These are phyloP conservation scores for Notocelia uddmanniana DNA, from an alignment of 2,888 invertebrate genomes.

Conservation along the genomic window DNA sequence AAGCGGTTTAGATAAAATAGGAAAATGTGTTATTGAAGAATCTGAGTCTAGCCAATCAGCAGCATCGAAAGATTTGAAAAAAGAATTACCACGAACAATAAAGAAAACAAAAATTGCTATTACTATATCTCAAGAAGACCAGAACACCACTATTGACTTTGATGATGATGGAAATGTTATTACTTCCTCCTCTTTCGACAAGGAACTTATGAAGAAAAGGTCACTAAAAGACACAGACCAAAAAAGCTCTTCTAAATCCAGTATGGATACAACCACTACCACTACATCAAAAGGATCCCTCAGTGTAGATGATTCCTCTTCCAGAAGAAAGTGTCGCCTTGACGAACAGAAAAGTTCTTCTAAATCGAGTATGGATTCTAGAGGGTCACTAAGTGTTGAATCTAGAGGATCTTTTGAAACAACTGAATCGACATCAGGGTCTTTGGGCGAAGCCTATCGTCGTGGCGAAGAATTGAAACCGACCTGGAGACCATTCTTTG, in stretches of 20 bases:
- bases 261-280: slow-evolving; percentile 83
- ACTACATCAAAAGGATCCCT: slow-evolving; percentile 82
- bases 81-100: slow-evolving; percentile 80
- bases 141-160: slow-evolving; percentile 82
- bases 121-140: slow-evolving; percentile 84
- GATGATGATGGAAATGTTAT: slow-evolving; percentile 83
- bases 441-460: slow-evolving; percentile 89
- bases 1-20: slow-evolving; percentile 74
- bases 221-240: slow-evolving; percentile 78
- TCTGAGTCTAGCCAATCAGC: slow-evolving; percentile 87
- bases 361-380: slow-evolving; percentile 88
- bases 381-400: slow-evolving; percentile 88
- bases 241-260: slow-evolving; percentile 87
- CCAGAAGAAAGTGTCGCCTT: slow-evolving; percentile 75
- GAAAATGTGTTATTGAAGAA: slow-evolving; percentile 82
- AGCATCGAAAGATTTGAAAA: slow-evolving; percentile 79
- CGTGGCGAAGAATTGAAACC: slow-evolving; percentile 91
- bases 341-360: slow-evolving; percentile 85
- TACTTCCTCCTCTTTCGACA: slow-evolving; percentile 78
- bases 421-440: slow-evolving; percentile 91
- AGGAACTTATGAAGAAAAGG: slow-evolving; percentile 76
- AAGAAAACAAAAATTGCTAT: slow-evolving; percentile 84
- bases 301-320: slow-evolving; percentile 82
- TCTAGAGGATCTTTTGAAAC: slow-evolving; percentile 90
- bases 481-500: slow-evolving; percentile 93